Base-by-base conservation (phyloP, 2,113 vertebrate species). In the Caranx ignobilis region DNA sequence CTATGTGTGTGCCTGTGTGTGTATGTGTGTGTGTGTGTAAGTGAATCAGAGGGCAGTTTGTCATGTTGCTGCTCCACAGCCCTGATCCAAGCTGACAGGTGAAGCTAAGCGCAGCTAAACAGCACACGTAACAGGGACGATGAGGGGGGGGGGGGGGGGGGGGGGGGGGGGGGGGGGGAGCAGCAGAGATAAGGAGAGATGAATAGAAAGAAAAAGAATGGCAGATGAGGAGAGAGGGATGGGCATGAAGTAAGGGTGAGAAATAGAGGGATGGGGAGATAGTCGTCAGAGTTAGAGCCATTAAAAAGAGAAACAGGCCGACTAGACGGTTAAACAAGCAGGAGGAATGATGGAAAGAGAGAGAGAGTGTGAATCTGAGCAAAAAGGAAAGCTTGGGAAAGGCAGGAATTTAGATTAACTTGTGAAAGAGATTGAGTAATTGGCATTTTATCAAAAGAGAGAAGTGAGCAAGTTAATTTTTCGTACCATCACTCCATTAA, bases 11-110 rank as follows among this genome's bases (percentile, higher is more conserved):
- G 47, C 83, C 83, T 88, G 83, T 88, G 43, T 81, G 63, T 81
- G 47, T 68, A 41, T 64, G 50, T 80, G 57, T 67, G 64, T 84
- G 75, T 77, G 75, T 71, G 84, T 87, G 90, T 86, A 62, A 77
- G 89, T 93, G 91, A 94, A 93, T 94, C 92, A 94, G 89, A 93
- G 92, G 92, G 79, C 88, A 93, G 92, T 95, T 94, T 94, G 92
- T 93, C 90, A 93, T 94, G 91, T 92, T 89, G 83, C 91, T 82
- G 92, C 89, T 94, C 88, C 87, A 84, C 67, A 93, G 89, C 83
- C 74, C 88, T 94, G 92, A 95, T 95, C 87, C 64, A 50, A 94
- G 91, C 87, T 95, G 94, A 95, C 94, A 94, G 93, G 93, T 94
- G 93, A 93, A 94, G 92, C 93, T 94, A 93, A 94, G 91, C 88